Evolutionary conservation across 1,140 invertebrate species (phyloP), one percentile per base, ranked within the genome.

Genomic region (Magallana angulata): DNA sequence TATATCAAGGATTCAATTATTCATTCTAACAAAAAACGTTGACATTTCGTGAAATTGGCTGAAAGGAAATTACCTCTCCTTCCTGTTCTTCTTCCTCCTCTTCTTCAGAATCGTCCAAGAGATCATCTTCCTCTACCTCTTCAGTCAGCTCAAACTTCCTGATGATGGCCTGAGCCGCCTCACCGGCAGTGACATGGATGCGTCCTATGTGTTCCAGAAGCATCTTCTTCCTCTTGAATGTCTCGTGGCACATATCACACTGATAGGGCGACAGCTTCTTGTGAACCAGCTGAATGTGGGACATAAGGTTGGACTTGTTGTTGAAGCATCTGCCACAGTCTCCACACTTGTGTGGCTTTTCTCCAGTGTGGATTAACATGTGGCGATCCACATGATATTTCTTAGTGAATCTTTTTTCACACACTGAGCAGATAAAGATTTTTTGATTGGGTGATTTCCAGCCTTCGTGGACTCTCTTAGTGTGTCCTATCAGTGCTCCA

Each of bases 381-480:
- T 94, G 93, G 8, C 93, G 84, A 85, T 94, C 93, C 30, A 94
- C 93, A 86, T 94, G 93, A 89, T 94, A 94, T 88, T 94, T 94
- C 91, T 94, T 94, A 2, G 92, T 93, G 87, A 94, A 94, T 24
- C 92, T 82, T 82, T 94, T 94, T 86, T 94, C 92, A 88, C 93
- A 94, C 1, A 93, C 93, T 24, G 93, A 93, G 89, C 93, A 94
- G 56, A 94, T 94, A 81, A 94, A 94, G 87, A 94, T 93, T 86
- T 93, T 93, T 85, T 94, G 93, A 83, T 94, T 94, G 16, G 93
- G 93, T 12, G 93, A 93, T 68, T 93, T 93, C 93, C 93, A 94
- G n/a, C 92, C 91, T 86, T 94, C 93, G 89, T 94, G 93, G n/a
- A 94, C 93, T 60, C 93, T 88, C 76, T 93, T 93, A 30, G 93